These are phyloP conservation scores for Kobus ellipsiprymnus DNA, from an alignment of 2,113 vertebrate species.

Conservation along the genomic window DNA sequence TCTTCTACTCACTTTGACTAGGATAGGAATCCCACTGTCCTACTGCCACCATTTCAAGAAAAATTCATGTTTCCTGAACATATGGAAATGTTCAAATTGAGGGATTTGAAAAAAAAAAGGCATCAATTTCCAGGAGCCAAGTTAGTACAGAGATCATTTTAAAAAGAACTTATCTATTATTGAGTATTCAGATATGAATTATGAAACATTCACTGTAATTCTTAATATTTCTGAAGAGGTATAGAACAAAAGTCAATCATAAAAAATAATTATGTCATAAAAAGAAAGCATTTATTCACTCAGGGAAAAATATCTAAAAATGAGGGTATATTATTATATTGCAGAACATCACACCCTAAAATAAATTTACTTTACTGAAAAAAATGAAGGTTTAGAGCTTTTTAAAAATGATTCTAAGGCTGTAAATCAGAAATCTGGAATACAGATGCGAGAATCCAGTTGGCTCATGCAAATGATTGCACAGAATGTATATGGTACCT, in stretches of 20 bases:
- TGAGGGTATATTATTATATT: neutral
- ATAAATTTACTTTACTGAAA: neutral
- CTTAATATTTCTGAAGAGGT: neutral
- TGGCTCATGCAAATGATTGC: neutral
- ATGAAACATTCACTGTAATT: neutral
- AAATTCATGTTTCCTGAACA: neutral
- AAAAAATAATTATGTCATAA: neutral
- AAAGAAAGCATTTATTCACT: neutral
- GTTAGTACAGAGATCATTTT: neutral
- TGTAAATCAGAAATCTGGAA: constrained; percentile 21
- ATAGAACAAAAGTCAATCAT: neutral
- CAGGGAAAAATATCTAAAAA: neutral
- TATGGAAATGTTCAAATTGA: neutral
- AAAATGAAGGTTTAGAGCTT: neutral
- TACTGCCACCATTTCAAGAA: neutral
- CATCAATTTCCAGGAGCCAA: neutral
- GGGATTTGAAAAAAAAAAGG: neutral
- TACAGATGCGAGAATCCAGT: constrained; percentile 29
- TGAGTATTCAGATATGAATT: neutral
- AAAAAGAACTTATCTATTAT: neutral
- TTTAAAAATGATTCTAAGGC: neutral
- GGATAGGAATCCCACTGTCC: neutral
- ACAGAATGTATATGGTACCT: neutral
- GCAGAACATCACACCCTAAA: neutral
- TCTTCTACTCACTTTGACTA: neutral